Percentiles rank a stretch among this genome's conserved stretches.
These are phyloP conservation scores for Pandemis heparana DNA, from an alignment of 2,888 invertebrate genomes.

Conservation along the genomic window DNA sequence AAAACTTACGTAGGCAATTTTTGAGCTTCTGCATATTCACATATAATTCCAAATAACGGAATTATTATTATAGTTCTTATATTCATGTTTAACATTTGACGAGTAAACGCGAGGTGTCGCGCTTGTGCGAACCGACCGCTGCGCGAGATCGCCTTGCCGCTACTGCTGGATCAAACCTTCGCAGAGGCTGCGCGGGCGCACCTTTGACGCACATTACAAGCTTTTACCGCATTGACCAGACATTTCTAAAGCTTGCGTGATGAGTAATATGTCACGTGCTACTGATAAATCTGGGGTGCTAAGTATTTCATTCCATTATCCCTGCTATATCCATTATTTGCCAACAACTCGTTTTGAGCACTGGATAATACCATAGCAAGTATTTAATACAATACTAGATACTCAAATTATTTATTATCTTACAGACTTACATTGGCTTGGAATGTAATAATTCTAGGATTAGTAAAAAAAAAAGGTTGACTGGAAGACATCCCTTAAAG, in stretches of 20 bases:
- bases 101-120: slow-evolving; percentile 62
- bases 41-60: slow-evolving; percentile 58
- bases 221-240: slow-evolving; percentile 61
- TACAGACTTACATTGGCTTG: no score
- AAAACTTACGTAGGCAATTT: slow-evolving; percentile 67
- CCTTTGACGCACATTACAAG: slow-evolving; percentile 52
- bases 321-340: neutral
- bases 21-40: slow-evolving; percentile 63
- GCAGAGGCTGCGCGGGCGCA: slow-evolving; percentile 69
- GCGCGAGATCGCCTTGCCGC: slow-evolving; percentile 69
- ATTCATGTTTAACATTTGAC: slow-evolving; percentile 68
- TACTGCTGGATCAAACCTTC: slow-evolving; percentile 62
- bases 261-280: slow-evolving; percentile 18
- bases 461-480: no score
- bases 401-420: neutral
- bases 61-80: slow-evolving; percentile 62
- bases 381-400: neutral
- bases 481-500: no score
- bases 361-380: neutral
- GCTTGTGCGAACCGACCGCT: slow-evolving; percentile 67
- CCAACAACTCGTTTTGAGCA: neutral
- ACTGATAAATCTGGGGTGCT: neutral
- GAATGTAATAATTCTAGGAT: no score
- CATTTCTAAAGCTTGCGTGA: slow-evolving; percentile 50
- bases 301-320: neutral